These are phyloP conservation scores for Volucella inanis DNA, from an alignment of 2,888 invertebrate species.

Conservation along the genomic window DNA sequence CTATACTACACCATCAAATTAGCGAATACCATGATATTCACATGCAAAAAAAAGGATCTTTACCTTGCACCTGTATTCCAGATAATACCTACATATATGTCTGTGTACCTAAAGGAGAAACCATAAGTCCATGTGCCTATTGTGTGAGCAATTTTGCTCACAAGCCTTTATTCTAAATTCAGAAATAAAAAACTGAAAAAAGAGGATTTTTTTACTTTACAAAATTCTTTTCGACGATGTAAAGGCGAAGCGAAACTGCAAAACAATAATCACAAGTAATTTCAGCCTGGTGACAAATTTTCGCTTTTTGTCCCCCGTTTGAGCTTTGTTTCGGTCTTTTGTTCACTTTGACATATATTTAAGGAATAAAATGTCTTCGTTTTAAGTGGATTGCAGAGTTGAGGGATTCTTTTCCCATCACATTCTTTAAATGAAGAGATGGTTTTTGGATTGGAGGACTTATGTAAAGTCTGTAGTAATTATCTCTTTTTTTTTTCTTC, in stretches of 20 bases:
- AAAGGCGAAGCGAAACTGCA: constrained; percentile 38
- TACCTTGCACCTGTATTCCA: constrained; percentile 28
- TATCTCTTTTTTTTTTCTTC: constrained; percentile 28
- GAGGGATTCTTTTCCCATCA: background rate
- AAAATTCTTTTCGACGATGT: constrained; percentile 50
- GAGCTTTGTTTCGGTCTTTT: constrained; percentile 55
- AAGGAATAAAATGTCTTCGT: constrained; percentile 37
- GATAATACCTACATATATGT: background rate
- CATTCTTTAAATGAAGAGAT: constrained; percentile 14
- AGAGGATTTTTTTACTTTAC: constrained; percentile 25
- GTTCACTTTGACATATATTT: constrained; percentile 58
- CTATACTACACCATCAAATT: constrained; percentile 50
- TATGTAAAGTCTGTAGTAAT: constrained; percentile 61
- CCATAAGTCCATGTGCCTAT: background rate
- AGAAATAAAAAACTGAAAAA: constrained; percentile 10
- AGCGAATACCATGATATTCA: background rate
- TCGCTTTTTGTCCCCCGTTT: constrained; percentile 34
- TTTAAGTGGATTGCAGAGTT: constrained; percentile 43
- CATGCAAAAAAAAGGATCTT: constrained; percentile 14
- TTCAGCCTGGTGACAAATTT: constrained; percentile 63
- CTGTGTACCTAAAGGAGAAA: too few species aligned
- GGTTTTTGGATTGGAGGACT: constrained; percentile 17
- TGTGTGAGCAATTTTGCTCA: background rate
- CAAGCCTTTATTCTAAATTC: constrained; percentile 2
- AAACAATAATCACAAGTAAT: constrained; percentile 58